These are phyloP conservation scores for Isoperla grammatica DNA, from an alignment of 2,888 invertebrate genomes.

Conservation along the genomic window DNA sequence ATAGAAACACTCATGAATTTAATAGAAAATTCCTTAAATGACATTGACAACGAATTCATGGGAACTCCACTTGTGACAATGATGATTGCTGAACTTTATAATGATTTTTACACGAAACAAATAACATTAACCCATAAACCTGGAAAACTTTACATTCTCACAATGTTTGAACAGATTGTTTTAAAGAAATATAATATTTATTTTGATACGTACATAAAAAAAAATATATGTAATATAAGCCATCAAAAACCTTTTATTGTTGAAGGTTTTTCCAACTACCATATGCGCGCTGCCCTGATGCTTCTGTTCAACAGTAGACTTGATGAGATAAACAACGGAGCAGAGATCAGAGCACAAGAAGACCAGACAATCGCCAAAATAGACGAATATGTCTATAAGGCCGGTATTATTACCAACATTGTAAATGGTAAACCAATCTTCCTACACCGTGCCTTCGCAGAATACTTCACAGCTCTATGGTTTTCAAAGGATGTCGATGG, in stretches of 20 bases:
- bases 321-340: not conserved
- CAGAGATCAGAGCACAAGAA: no score
- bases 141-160: not conserved
- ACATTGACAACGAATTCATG: not conserved
- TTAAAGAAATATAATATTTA: not conserved
- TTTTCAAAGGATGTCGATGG: slow-evolving; percentile 8
- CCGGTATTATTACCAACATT: slow-evolving; percentile 16
- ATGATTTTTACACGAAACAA: no score
- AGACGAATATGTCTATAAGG: slow-evolving; percentile 1
- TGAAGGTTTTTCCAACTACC: not conserved
- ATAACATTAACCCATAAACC: not conserved
- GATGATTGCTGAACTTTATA: not conserved
- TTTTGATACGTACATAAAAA: not conserved
- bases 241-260: no score
- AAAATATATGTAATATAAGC: not conserved
- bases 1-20: not conserved
- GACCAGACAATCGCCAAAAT: no score
- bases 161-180: not conserved
- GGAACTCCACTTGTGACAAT: not conserved
- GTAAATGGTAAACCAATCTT: slow-evolving; percentile 18
- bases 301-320: not conserved
- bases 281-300: not conserved
- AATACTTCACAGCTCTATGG: slow-evolving; percentile 25
- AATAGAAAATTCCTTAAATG: not conserved
- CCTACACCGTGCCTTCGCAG: slow-evolving; percentile 23